These are phyloP conservation scores for Crepidodera aurea DNA, from an alignment of 2,888 invertebrate genomes.

Conservation along the genomic window DNA sequence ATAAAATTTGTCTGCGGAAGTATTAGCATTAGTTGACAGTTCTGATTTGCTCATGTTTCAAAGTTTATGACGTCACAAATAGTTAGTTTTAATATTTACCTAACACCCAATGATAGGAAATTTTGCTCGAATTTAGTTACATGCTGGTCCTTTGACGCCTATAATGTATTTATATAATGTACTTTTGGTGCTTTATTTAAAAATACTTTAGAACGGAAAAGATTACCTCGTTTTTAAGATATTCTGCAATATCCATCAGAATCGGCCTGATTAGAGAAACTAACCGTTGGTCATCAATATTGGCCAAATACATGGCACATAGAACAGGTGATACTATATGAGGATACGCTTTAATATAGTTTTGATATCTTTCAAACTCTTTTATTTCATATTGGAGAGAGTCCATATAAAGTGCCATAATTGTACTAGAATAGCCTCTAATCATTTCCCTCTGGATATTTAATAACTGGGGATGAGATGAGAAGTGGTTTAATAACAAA, in stretches of 20 bases:
- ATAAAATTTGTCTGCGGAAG: no score
- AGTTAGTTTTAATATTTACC: no score
- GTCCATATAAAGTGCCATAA: neutral
- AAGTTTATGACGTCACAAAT: no score
- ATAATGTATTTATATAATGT: no score
- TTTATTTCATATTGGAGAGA: neutral
- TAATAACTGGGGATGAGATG: neutral
- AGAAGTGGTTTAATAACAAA: constrained; percentile 7
- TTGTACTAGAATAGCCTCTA: no score
- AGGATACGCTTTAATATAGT: neutral
- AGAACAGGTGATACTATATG: neutral
- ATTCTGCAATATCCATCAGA: neutral
- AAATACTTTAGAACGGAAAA: no score
- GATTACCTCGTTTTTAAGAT: neutral
- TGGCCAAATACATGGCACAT: constrained; percentile 2
- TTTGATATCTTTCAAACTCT: neutral
- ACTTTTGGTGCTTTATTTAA: no score
- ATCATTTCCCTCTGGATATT: constrained; percentile 6
- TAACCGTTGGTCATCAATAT: neutral
- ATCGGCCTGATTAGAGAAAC: neutral
- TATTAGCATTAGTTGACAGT: no score
- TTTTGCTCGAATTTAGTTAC: no score
- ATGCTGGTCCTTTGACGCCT: no score
- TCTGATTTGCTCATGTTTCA: no score
- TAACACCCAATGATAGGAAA: no score